Conservation (phyloP, 1,140 invertebrate genomes). For the Drosophila sproati region DNA sequence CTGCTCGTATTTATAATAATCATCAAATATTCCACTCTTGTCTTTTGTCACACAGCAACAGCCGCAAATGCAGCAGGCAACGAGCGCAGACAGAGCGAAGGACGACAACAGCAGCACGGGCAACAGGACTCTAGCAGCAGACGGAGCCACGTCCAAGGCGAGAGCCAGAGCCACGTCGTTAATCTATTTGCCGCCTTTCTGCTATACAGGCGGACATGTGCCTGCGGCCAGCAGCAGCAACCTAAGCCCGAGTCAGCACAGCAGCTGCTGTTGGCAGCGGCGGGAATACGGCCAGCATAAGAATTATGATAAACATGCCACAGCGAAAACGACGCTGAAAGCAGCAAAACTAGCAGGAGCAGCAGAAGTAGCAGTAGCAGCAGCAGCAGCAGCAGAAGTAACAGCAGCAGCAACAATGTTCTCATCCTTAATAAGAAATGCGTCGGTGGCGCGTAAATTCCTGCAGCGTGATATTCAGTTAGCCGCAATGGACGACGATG, state of each 20-base stretch:
- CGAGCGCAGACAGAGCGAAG: constrained; percentile 42
- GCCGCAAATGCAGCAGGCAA: constrained; percentile 30
- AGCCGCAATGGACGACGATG: constrained; percentile 29
- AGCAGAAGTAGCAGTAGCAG: constrained; percentile 18
- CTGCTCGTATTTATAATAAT: constrained; percentile 49
- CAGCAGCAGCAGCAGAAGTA: constrained; percentile 33
- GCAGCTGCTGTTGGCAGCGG: constrained; percentile 45
- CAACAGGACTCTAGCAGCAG: constrained; percentile 37
- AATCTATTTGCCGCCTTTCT: constrained; percentile 84
- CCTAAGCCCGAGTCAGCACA: background rate
- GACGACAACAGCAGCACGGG: constrained; percentile 16
- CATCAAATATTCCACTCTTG: constrained; percentile 80
- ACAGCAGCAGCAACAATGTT: constrained; percentile 16
- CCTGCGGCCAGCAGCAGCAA: constrained; percentile 50
- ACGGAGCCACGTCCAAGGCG: constrained; percentile 63
- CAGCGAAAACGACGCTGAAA: constrained; percentile 59
- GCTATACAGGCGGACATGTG: constrained; percentile 81
- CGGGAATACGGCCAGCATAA: constrained; percentile 62
- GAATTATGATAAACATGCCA: constrained; percentile 82
- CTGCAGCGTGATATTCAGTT: constrained; percentile 70
- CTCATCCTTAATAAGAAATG: constrained; percentile 6
- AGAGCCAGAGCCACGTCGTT: constrained; percentile 80
- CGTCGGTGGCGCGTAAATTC: constrained; percentile 53
- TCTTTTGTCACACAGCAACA: constrained; percentile 53
- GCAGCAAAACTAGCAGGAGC: constrained; percentile 30